Conservation (phyloP, 2,113 vertebrate species). For the Leucopsar rothschildi region DNA sequence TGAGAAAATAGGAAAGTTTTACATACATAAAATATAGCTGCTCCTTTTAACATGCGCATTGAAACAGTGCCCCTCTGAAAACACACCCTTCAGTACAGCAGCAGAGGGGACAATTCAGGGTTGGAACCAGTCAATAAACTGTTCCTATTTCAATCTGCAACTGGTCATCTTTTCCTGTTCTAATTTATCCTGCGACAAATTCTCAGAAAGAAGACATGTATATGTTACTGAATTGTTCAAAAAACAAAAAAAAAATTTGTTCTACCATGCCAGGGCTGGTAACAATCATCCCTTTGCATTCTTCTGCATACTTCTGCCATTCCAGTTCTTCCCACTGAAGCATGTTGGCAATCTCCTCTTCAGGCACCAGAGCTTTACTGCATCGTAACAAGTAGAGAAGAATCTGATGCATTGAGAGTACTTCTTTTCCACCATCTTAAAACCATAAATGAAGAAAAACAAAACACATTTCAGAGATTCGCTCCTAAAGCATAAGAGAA, state of each 20-base stretch:
- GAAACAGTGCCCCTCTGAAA: not conserved
- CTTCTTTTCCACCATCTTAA: constrained; percentile 96
- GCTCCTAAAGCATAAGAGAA: not conserved
- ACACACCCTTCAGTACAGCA: not conserved
- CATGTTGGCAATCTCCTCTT: constrained; percentile 97
- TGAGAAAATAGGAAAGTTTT: not conserved
- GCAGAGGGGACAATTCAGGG: not conserved
- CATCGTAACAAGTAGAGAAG: constrained; percentile 90
- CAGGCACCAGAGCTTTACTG: constrained; percentile 91
- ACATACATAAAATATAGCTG: not conserved
- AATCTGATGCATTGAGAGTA: constrained; percentile 98
- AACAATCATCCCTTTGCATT: constrained; percentile 99
- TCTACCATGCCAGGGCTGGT: constrained; percentile 95
- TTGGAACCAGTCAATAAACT: not conserved
- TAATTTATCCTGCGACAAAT: not conserved
- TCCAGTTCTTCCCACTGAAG: constrained; percentile 97
- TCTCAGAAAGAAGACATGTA: not conserved
- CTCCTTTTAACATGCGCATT: not conserved
- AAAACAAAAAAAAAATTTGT: not conserved
- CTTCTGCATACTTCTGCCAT: constrained; percentile 98
- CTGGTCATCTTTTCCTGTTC: not conserved
- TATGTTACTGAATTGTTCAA: not conserved
- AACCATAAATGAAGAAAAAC: not conserved
- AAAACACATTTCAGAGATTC: not conserved
- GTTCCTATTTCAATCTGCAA: not conserved